A percentile compares a stretch with the other conserved stretches of the same genome.
Evolutionary conservation across 2,888 invertebrate species (phyloP).

Genomic region (Schizotus pectinicornis): DNA sequence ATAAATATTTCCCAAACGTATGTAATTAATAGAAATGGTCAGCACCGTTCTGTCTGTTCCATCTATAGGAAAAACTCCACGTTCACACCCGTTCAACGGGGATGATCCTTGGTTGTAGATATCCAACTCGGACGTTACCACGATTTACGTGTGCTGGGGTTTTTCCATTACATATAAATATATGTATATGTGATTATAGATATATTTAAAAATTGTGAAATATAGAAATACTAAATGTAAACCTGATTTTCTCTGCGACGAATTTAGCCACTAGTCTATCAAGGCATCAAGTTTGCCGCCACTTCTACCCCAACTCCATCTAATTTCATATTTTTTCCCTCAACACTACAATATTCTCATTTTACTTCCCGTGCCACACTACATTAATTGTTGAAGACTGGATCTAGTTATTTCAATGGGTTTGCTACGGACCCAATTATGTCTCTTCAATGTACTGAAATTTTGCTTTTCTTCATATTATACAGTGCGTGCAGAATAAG

Average conservation of each 20-base stretch:
- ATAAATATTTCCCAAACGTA: constrained; percentile 51
- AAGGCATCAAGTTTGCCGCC: no score
- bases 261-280: no score
- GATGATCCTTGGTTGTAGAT: constrained; percentile 17
- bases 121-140: constrained; percentile 16
- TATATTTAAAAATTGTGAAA: constrained; percentile 57
- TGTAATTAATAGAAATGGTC: constrained; percentile 44
- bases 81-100: constrained; percentile 16
- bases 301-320: no score
- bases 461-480: no score
- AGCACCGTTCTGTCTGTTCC: constrained; percentile 43
- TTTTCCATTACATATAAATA: constrained; percentile 44
- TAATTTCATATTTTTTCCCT: no score
- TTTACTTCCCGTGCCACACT: no score
- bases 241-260: background rate
- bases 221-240: constrained; percentile 56
- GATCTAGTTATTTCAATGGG: no score
- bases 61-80: constrained; percentile 34
- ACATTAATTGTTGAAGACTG: no score
- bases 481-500: no score
- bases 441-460: no score
- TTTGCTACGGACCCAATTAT: no score
- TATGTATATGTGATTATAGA: constrained; percentile 56
- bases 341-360: no score
- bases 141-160: constrained; percentile 27